Conservation (phyloP, 2,113 vertebrate species). For the Propithecus coquereli region DNA sequence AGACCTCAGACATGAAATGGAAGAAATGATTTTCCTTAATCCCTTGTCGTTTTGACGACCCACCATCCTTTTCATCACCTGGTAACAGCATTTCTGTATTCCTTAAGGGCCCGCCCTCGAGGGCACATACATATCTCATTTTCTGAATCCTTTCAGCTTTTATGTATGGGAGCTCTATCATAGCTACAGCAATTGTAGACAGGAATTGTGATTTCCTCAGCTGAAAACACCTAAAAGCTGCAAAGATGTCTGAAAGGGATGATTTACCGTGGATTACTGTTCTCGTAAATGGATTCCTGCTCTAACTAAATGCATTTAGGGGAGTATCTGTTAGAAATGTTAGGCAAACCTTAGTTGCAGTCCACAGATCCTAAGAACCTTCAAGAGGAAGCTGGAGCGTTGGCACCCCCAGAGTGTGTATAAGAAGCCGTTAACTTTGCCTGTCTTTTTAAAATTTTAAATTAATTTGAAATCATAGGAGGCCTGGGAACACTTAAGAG, state of each 20-base stretch:
- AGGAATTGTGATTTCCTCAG: neutral
- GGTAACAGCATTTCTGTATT: neutral
- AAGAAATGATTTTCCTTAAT: neutral
- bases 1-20: neutral
- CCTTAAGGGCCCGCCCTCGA: neutral
- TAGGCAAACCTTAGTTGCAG: neutral
- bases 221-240: neutral
- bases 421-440: neutral
- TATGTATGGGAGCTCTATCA: neutral
- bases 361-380: neutral
- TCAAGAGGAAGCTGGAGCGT: neutral
- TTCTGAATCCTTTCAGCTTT: neutral
- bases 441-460: neutral
- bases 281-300: neutral
- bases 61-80: neutral
- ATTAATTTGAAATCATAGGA: neutral
- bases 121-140: neutral
- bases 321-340: neutral
- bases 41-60: neutral
- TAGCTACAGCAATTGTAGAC: neutral
- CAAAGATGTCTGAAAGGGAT: neutral
- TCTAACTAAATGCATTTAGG: neutral
- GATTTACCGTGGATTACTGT: neutral
- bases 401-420: too few species aligned
- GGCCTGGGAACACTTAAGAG: neutral